A percentile compares a stretch with the other conserved stretches of the same genome.
These are phyloP conservation scores for Emys orbicularis DNA, from an alignment of 2,797 vertebrate genomes.

Conservation along the genomic window DNA sequence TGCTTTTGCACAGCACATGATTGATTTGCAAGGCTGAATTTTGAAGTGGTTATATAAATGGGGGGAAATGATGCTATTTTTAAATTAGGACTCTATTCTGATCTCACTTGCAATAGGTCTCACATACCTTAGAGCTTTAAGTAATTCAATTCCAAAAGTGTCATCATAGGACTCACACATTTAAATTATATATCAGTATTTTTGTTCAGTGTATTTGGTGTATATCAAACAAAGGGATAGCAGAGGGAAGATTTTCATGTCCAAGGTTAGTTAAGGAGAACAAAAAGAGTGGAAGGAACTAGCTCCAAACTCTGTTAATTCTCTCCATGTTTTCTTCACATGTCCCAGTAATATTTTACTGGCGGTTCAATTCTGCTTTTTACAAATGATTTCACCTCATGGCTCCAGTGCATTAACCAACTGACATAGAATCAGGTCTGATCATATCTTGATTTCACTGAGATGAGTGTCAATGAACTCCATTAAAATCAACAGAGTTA, in stretches of 20 bases:
- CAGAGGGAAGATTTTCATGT: not conserved
- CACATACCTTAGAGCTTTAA: not conserved
- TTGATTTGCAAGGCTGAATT: conserved; percentile 30
- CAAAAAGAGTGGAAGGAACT: not conserved
- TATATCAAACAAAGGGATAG: not conserved
- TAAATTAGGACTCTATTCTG: not conserved
- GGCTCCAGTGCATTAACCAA: not conserved
- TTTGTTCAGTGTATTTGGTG: not conserved
- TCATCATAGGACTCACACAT: not conserved
- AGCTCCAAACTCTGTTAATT: not conserved
- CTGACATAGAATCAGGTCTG: not conserved
- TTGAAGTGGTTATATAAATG: conserved; percentile 12
- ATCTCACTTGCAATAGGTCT: not conserved
- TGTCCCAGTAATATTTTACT: not conserved
- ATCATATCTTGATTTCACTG: not conserved
- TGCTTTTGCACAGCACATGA: not conserved
- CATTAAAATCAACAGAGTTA: not conserved
- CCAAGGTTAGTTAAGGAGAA: not conserved
- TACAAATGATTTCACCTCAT: not conserved
- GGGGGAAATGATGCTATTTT: not conserved
- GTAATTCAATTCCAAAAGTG: conserved; percentile 3
- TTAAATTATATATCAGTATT: not conserved
- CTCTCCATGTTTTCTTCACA: not conserved
- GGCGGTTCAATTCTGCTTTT: not conserved
- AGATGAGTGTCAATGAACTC: not conserved